Evolutionary conservation across 2,888 invertebrate genomes (phyloP).

Genomic region (Automeris io): DNA sequence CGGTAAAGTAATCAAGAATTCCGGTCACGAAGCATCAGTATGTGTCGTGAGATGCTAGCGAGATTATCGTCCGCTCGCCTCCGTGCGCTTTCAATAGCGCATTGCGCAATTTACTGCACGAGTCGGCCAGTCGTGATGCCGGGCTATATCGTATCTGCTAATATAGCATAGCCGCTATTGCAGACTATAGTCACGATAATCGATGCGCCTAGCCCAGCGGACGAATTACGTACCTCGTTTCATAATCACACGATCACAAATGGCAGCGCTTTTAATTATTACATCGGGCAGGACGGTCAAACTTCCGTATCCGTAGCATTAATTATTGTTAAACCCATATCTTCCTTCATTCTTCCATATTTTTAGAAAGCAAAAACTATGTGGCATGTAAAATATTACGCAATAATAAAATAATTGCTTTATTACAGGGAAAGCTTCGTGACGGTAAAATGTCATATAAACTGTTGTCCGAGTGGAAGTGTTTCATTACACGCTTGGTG

Average conservation of each 20-base stretch:
- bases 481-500: constrained; percentile 68
- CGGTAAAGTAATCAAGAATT: constrained; percentile 31
- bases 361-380: constrained; percentile 7
- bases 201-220: constrained; percentile 21
- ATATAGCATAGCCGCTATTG: constrained; percentile 48
- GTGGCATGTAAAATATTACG: constrained; percentile 4
- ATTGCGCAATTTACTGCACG: constrained; percentile 68
- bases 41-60: constrained; percentile 53
- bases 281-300: constrained; percentile 2
- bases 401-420: constrained; percentile 36
- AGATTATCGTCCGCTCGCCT: constrained; percentile 45
- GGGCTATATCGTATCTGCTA: constrained; percentile 46
- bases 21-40: constrained; percentile 52
- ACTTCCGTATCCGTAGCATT: constrained; percentile 8
- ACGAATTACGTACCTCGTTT: constrained; percentile 7
- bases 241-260: constrained; percentile 6
- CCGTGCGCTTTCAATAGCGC: constrained; percentile 55
- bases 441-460: constrained; percentile 55
- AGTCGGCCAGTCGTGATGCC: constrained; percentile 47
- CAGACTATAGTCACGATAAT: constrained; percentile 50
- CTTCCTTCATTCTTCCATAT: neutral
- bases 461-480: constrained; percentile 68
- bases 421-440: constrained; percentile 56
- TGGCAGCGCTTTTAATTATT: constrained; percentile 3
- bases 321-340: constrained; percentile 4